These are phyloP conservation scores for Potorous gilbertii DNA, from an alignment of 2,797 vertebrate genomes.

Conservation along the genomic window DNA sequence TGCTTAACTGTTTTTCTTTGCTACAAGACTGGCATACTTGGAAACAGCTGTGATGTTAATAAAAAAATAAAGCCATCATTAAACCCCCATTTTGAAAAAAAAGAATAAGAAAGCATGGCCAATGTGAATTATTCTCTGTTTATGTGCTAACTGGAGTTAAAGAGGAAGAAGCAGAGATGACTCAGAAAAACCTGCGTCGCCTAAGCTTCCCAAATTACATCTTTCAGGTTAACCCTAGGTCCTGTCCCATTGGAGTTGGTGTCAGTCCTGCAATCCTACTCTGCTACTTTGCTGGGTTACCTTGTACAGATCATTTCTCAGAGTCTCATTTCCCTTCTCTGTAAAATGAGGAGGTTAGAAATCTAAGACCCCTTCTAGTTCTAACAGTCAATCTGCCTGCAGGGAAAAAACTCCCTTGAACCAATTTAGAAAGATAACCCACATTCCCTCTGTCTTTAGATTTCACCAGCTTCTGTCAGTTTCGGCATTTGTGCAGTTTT, in stretches of 20 bases:
- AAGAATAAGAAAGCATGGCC: background rate
- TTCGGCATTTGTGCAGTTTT: background rate
- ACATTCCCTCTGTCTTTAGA: background rate
- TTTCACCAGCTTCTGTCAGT: background rate
- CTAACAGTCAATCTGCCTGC: background rate
- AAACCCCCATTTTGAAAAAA: background rate
- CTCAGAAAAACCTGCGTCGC: background rate
- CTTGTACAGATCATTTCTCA: fast-evolving
- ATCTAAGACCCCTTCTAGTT: background rate
- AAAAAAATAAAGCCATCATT: background rate
- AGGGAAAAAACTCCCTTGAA: background rate
- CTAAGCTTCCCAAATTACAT: background rate
- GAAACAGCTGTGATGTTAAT: background rate
- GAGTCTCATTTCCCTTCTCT: background rate
- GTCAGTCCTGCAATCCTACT: background rate
- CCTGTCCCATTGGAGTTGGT: background rate
- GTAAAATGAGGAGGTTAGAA: background rate
- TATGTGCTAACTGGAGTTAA: background rate
- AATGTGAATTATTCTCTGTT: background rate
- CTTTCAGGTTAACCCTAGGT: background rate
- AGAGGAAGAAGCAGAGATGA: background rate
- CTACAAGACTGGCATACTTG: background rate
- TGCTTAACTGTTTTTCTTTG: background rate
- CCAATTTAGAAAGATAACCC: background rate
- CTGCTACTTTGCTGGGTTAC: background rate